Evolutionary conservation across 2,797 vertebrate genomes (phyloP), one percentile per base, ranked within the genome.

Genomic region (Macrochelys suwanniensis): DNA sequence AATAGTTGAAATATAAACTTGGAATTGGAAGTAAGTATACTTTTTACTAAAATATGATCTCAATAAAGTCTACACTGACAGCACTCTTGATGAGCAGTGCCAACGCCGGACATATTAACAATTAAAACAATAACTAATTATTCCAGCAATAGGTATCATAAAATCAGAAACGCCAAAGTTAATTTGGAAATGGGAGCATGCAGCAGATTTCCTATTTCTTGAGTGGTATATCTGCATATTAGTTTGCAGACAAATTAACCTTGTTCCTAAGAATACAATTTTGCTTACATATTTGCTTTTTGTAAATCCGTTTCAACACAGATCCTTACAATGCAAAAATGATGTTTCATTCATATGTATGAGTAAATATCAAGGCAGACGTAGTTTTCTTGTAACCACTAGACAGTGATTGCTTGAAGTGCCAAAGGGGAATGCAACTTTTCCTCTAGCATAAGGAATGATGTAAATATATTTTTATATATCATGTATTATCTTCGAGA

Each of bases 251-350:
- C 53, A 96, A 96, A 94, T 88, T 81, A 91, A 86, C 90, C 79
- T 92, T 89, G 42, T 93, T 94, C 7, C 74, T 80, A 90, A 53
- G 49, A 90, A 93, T 82, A 92, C 65, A 45, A 77, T 82, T 93
- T 92, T 93, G 82, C 61, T 97, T 56, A 85, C 84, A 49, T 94
- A 76, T 96, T 97, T 97, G 84, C 86, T 87, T 97, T 96, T 82
- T 88, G 84, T 84, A 96, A 95, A 95, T 71, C 94, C 7, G 45
- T 92, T 96, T 91, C 81, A 82, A 92, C 82, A 86, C 90, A 92
- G 90, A 82, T 82, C 50, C 84, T 90, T 4, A 91, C 21, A 80
- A 82, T 3, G 19, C 21, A 94, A 91, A 92, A 92, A 85, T 56
- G 87, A 89, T 59, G 88, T 92, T 94, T 92, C 84, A 93, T 97